Evolutionary conservation across 2,888 invertebrate genomes (phyloP), one percentile per base, ranked within the genome.

Genomic region (Meandrusa payeni): DNA sequence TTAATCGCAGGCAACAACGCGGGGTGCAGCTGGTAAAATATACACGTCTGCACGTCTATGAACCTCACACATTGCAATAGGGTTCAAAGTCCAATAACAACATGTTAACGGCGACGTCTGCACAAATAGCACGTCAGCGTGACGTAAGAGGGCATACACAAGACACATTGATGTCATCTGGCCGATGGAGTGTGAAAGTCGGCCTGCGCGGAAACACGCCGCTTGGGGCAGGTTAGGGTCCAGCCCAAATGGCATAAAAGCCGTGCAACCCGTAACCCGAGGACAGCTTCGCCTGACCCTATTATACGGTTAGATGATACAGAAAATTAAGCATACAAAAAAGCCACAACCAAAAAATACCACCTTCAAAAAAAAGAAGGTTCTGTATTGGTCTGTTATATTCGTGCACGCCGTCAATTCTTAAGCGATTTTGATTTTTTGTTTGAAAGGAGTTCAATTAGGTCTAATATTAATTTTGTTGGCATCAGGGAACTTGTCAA

Each of bases 191-290:
- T 26, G 40, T 5, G 24, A 32, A 19, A 32, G 26, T 9, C 26
- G 26, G 32, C 26, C 26, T 19, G 31, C 12, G 32, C 26, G 22
- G 29, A 22, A 11, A 24, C 13, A 34, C n/a, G n/a, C 7, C 9
- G 15, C 23, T 41, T 42, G 28, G 22, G 41, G 41, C 36, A 42
- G 41, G 41, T 42, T 22, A 34, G 41, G 36, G 41, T 23, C 23
- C 36, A 33, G 23, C 4, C 27, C 22, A 31, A 27, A 37, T 20
- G 29, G 15, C 4, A n/a, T n/a, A n/a, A n/a, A n/a, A n/a, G n/a
- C n/a, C n/a, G n/a, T 22, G 41, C 7, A 34, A 41, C 13, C 26
- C 11, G 27, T 28, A 13, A 41, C 22, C 22, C 2, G n/a, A 13
- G 13, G 12, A 9, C 23, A 9, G 40, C n/a, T n/a, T n/a, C 9